Conservation (phyloP, 2,113 vertebrate genomes). For the Gymnogyps californianus region DNA sequence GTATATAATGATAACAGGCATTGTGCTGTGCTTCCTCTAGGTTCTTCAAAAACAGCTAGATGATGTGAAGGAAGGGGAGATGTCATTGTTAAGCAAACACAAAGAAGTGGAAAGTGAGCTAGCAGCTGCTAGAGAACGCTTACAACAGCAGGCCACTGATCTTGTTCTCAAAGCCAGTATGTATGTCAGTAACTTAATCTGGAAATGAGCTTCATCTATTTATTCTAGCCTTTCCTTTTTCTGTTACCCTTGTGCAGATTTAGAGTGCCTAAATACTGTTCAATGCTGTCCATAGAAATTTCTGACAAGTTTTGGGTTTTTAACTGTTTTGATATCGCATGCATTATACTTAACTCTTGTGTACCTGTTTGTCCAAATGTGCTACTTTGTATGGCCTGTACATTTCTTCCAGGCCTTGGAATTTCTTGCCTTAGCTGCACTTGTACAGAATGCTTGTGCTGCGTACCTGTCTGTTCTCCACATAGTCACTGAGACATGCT, state of each 20-base stretch:
- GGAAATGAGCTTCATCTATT: not conserved
- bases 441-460: not conserved
- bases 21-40: constrained; percentile 70
- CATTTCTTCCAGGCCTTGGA: not conserved
- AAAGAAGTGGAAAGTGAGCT: constrained; percentile 95
- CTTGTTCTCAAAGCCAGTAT: constrained; percentile 98
- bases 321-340: rapidly evolving
- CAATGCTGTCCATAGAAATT: not conserved
- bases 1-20: not conserved
- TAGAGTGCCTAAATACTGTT: not conserved
- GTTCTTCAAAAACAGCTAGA: constrained; percentile 93
- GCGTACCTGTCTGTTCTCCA: not conserved
- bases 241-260: not conserved
- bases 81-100: constrained; percentile 92
- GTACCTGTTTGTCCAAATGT: not conserved
- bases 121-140: constrained; percentile 87
- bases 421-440: not conserved
- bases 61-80: constrained; percentile 91
- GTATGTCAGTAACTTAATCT: constrained; percentile 63
- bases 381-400: not conserved
- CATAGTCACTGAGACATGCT: not conserved
- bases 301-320: not conserved
- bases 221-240: not conserved
- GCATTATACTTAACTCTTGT: not conserved
- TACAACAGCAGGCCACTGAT: constrained; percentile 95